Conservation (phyloP, 1,140 invertebrate species). For the Penaeus chinensis region DNA sequence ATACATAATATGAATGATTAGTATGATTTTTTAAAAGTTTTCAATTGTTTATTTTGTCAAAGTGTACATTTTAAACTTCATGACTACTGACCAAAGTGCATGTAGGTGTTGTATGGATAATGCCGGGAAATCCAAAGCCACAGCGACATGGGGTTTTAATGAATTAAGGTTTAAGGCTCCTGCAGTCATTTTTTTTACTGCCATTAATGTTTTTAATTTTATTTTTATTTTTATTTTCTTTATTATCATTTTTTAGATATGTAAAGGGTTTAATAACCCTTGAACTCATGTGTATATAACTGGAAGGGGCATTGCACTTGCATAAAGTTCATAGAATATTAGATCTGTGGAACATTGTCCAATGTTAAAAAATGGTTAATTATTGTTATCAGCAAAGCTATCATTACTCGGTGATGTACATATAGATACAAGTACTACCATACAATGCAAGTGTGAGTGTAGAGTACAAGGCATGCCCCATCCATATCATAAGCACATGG, state of each 20-base stretch:
- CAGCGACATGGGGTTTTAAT: constrained; percentile 50
- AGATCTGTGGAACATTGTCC: constrained; percentile 4
- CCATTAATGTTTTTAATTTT: constrained; percentile 36
- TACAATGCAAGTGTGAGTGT: constrained; percentile 13
- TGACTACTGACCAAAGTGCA: constrained; percentile 1
- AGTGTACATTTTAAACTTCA: no score
- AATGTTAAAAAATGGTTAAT: background rate
- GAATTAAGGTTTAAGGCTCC: constrained; percentile 26
- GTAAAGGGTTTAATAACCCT: constrained; percentile 24
- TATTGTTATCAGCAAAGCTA: background rate
- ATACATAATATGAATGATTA: no score
- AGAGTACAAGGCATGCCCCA: background rate
- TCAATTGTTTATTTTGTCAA: no score
- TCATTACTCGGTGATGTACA: no score
- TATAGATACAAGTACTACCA: background rate
- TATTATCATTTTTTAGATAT: constrained; percentile 19
- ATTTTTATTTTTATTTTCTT: background rate
- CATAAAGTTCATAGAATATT: background rate
- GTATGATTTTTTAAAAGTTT: no score
- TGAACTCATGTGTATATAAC: constrained; percentile 29
- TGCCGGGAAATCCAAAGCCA: constrained; percentile 47
- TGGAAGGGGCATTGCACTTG: constrained; percentile 31
- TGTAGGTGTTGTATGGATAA: constrained; percentile 14
- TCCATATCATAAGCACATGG: constrained; percentile 3
- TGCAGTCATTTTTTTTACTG: constrained; percentile 59